phyloP scores from a whole-genome alignment of 2,797 vertebrate species.

The Poeciliopsis infans region DNA sequence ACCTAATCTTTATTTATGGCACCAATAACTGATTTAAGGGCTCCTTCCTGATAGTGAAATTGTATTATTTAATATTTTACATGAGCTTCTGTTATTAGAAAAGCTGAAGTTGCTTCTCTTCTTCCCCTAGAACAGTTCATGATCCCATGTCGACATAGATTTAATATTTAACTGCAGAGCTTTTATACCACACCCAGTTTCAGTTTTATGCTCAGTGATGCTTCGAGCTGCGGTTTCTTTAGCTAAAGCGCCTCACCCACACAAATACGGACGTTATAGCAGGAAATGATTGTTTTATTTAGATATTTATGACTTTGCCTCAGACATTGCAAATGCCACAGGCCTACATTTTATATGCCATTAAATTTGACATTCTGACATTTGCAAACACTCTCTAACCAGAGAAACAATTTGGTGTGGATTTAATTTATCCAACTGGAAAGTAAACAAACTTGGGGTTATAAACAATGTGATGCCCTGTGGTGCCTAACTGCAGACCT shows the following conservation, averaged over 20 bases:
- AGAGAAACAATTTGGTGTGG: neutral
- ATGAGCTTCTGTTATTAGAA: neutral
- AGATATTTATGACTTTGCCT: conserved; percentile 23
- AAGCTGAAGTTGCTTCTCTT: neutral
- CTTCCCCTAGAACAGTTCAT: neutral
- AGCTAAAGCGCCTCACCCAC: neutral
- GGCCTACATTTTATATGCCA: conserved; percentile 27
- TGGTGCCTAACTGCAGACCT: neutral
- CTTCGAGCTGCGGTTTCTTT: neutral
- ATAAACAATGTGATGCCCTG: neutral
- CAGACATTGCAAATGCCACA: conserved; percentile 22
- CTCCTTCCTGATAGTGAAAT: neutral
- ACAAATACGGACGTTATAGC: neutral
- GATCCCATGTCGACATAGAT: neutral
- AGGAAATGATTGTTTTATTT: conserved; percentile 18
- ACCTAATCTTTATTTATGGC: neutral
- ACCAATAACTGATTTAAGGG: neutral
- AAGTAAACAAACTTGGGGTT: conserved; percentile 10
- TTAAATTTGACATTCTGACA: conserved; percentile 31
- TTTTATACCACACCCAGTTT: conserved; percentile 2
- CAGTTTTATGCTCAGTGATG: neutral
- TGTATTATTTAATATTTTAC: neutral
- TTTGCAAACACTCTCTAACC: conserved; percentile 26
- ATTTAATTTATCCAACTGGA: conserved; percentile 8
- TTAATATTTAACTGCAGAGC: conserved; percentile 1